Conservation (phyloP, 2,888 invertebrate species). For the Catocala sponsa region DNA sequence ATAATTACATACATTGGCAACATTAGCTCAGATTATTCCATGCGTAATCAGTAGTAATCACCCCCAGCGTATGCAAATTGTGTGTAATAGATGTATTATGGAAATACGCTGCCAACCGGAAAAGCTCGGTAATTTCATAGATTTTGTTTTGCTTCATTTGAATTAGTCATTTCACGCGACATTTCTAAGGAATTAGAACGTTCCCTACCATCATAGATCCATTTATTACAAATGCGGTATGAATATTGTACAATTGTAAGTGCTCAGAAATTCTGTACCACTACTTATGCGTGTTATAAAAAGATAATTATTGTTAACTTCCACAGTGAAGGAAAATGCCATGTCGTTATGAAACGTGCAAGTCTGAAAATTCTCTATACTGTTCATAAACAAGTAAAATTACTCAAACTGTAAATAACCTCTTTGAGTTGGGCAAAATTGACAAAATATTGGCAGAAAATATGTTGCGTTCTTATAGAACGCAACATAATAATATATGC, state of each 20-base stretch:
- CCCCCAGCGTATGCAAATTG: constrained; percentile 55
- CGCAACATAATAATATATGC: too few relatives aligned
- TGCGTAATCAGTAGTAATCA: constrained; percentile 44
- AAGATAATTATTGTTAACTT: too few relatives aligned
- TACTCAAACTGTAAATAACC: too few relatives aligned
- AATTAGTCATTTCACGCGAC: constrained; percentile 52
- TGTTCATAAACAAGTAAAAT: too few relatives aligned
- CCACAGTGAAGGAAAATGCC: too few relatives aligned
- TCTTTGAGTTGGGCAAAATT: too few relatives aligned
- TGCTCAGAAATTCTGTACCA: neutral
- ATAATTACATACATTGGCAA: constrained; percentile 50
- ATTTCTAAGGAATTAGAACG: constrained; percentile 43
- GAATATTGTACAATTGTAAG: neutral
- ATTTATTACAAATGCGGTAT: constrained; percentile 37
- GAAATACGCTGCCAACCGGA: constrained; percentile 62
- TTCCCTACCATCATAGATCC: constrained; percentile 32
- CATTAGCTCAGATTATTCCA: constrained; percentile 40
- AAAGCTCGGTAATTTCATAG: constrained; percentile 70
- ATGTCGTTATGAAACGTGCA: too few relatives aligned
- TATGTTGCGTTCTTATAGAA: too few relatives aligned
- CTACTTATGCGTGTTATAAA: too few relatives aligned
- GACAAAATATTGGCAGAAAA: too few relatives aligned
- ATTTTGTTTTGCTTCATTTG: constrained; percentile 49
- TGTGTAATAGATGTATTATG: constrained; percentile 65
- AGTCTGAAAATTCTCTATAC: too few relatives aligned